A percentile compares a stretch with the other conserved stretches of the same genome.
These are phyloP conservation scores for Psilopogon haemacephalus DNA, from an alignment of 2,113 vertebrate species.

Conservation along the genomic window DNA sequence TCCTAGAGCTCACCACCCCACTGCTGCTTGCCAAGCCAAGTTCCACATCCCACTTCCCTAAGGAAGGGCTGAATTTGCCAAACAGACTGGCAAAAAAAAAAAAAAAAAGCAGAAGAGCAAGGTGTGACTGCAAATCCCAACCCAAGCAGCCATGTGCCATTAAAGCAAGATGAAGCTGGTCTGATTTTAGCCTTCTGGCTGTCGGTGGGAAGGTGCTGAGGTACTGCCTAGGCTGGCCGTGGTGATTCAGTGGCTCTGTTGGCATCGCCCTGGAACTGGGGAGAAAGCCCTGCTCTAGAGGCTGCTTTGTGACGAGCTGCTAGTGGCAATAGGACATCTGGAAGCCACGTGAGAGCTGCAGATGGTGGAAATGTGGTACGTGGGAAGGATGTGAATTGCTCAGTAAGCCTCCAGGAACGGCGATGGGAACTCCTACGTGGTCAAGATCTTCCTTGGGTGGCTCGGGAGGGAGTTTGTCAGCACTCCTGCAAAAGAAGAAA, in stretches of 20 bases:
- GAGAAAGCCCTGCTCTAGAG: not conserved
- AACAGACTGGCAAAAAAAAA: not conserved
- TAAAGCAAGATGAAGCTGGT: not conserved
- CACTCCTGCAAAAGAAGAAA: not conserved
- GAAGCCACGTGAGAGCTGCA: slow-evolving; percentile 13
- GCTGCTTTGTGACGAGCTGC: not conserved
- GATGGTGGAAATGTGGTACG: slow-evolving; percentile 39
- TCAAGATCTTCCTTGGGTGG: not conserved
- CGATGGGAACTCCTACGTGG: slow-evolving; percentile 30
- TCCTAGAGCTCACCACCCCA: no score
- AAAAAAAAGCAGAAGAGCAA: not conserved
- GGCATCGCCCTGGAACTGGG: not conserved
- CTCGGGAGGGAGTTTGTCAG: slow-evolving; percentile 5
- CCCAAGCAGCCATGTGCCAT: not conserved
- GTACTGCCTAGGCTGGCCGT: not conserved
- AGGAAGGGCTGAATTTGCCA: not conserved
- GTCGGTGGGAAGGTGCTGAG: not conserved
- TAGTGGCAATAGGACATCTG: slow-evolving; percentile 21
- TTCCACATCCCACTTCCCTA: no score
- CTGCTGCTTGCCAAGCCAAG: no score
- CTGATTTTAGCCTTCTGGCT: not conserved
- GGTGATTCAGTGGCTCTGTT: not conserved
- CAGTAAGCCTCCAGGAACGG: slow-evolving; percentile 30
- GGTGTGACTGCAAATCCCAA: not conserved
- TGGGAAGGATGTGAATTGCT: slow-evolving; percentile 50